Base-by-base conservation (phyloP, 2,797 vertebrate species). In the Molossus alvarezi region DNA sequence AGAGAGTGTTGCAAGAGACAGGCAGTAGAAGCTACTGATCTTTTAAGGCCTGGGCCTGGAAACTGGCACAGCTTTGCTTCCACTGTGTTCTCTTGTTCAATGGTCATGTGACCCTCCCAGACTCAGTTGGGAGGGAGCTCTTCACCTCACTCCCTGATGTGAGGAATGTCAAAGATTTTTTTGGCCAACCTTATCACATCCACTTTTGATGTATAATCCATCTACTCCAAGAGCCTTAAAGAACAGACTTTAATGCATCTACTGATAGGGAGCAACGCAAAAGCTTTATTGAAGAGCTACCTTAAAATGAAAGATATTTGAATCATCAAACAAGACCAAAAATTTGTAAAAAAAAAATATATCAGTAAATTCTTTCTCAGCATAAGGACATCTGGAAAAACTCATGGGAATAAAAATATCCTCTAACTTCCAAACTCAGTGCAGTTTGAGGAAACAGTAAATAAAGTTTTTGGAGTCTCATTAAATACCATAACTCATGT, bases 281-380 rank as follows among this genome's bases (percentile, higher is more conserved):
- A 90, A 81, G 5, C n/a, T 75, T 85, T 92, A 64, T 27, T 88
- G 17, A 51, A 79, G 3, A 2, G 2, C 48, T 67, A 87, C 5
- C 75, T 90, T 72, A 72, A 83, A 88, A 67, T 29, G 23, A 90
- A 93, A 91, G 48, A 11, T 86, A 60, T 60, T 82, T 62, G 55
- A 93, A 27, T 87, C 17, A 48, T 76, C 11, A 92, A 88, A 60
- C 25, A 83, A 95, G 21, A 91, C 6, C 72, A 86, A 88, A 93
- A 79, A n/a, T 86, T 45, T 45, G 41, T 45, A 45, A 45, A 45
- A 45, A 45, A 45, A 45, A 45, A 45, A 45, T 3, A 91, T 23
- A 18, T 37, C 12, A 62, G 14, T 33, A 71, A 71, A 25, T 88
- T 90, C 33, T 73, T 88, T 55, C 15, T 87, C 33, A 84, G 10